Conservation (phyloP, 2,797 vertebrate species). For the Rhinogobio ventralis region DNA sequence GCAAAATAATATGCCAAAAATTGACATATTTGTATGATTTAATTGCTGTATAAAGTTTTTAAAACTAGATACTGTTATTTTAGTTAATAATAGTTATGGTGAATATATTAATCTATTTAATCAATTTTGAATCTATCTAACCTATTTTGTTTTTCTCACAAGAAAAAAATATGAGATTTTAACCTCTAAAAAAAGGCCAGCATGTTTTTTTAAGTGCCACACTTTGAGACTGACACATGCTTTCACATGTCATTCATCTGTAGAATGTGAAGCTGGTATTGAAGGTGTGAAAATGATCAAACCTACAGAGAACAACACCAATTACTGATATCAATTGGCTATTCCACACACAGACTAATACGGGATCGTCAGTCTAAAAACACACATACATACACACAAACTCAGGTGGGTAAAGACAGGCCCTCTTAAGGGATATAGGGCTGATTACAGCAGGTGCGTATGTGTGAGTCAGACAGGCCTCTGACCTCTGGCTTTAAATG, state of each 20-base stretch:
- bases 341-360: conserved; percentile 52
- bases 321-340: conserved; percentile 13
- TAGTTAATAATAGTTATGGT: too few relatives aligned
- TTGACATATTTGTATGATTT: neutral
- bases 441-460: conserved; percentile 39
- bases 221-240: conserved; percentile 6
- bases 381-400: conserved; percentile 13
- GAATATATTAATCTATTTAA: too few relatives aligned
- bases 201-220: neutral
- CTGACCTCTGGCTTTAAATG: conserved; percentile 47
- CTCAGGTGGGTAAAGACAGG: conserved; percentile 30
- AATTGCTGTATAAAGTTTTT: neutral
- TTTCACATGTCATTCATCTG: conserved; percentile 59
- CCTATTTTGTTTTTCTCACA: neutral
- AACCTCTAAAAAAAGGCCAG: neutral
- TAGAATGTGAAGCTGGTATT: conserved; percentile 62
- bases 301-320: conserved; percentile 63
- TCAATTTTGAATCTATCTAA: neutral
- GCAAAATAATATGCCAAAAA: neutral
- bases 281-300: conserved; percentile 59
- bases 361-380: conserved; percentile 54
- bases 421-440: conserved; percentile 44
- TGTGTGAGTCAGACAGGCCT: conserved; percentile 44
- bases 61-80: neutral
- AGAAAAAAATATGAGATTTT: neutral